Evolutionary conservation across 2,888 invertebrate genomes (phyloP).

Genomic region (Temnothorax ravouxi): DNA sequence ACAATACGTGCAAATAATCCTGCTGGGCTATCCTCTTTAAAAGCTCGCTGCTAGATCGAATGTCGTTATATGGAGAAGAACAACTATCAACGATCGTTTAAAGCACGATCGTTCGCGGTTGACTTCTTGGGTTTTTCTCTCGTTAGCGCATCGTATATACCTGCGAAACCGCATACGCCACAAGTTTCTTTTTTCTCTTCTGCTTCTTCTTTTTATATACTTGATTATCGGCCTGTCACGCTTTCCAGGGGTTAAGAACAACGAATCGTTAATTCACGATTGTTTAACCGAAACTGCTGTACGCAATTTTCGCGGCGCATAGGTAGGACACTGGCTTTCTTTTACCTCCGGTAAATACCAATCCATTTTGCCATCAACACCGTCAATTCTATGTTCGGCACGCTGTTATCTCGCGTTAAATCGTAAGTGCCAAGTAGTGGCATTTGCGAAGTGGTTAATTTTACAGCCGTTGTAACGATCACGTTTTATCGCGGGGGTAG

Average conservation of each 20-base stretch:
- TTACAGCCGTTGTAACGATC: constrained; percentile 12
- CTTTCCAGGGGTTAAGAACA: constrained; percentile 2
- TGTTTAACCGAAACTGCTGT: not conserved
- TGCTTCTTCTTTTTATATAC: not conserved
- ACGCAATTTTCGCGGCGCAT: not conserved
- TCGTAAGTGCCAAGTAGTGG: not conserved
- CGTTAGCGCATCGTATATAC: constrained; percentile 14
- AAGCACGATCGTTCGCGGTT: constrained; percentile 17
- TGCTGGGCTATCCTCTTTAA: not conserved
- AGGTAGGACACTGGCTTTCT: not conserved
- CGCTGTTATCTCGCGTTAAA: not conserved
- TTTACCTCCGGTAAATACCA: not conserved
- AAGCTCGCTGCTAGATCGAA: not conserved
- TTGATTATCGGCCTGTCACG: not conserved
- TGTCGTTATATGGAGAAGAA: not conserved
- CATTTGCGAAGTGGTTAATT: constrained; percentile 25
- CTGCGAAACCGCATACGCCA: constrained; percentile 1
- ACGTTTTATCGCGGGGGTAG: constrained; percentile 6
- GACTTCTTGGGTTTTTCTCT: constrained; percentile 26
- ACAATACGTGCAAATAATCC: not conserved
- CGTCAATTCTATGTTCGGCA: not conserved
- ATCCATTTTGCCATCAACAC: not conserved
- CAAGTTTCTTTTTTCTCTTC: not conserved
- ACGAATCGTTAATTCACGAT: not conserved
- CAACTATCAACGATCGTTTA: constrained; percentile 8